Evolutionary conservation across 1,140 invertebrate genomes (phyloP), one percentile per base, ranked within the genome.

Genomic region (Atopsyche davidsoni): DNA sequence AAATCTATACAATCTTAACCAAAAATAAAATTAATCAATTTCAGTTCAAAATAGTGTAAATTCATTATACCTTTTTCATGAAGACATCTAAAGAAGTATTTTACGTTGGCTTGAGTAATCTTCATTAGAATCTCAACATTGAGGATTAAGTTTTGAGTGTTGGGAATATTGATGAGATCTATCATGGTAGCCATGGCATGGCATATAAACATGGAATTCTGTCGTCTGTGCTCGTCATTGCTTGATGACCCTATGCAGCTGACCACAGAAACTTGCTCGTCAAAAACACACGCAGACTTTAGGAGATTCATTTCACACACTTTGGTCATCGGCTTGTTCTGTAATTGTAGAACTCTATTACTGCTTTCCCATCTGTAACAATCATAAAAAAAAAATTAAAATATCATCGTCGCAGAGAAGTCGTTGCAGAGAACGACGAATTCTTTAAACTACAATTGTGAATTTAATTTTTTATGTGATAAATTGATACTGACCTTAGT

Each of bases 61-160:
- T 67, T 75, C 64, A 7, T 38, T 45, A 52, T 51, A 85, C 83
- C 81, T 68, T 75, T 66, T 61, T 85, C 74, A 34, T 74, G 75
- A 42, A 87, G 74, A 53, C 82, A 86, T 28, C 79, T 75, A 66
- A 87, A 89, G 62, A 88, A 88, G 65, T 87, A 88, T 58, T 81
- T 78, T 1, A 87, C 79, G 16, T 80, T 78, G 0, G 83, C 78
- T 55, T 80, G 76, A 0, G 83, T 80, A 3, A 87, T 65, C 64
- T 83, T 86, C 21, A 85, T 53, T 6, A 74, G 64, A 2, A 65
- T 68, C 57, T 74, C 69, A 1, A 72, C 68, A 63, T 68, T 7
- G 63, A 69, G 14, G 60, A 64, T 2, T 59, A 60, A 2, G 63
- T 60, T 48, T 17, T 50, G 49, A 17, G 67, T 68, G 2, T 64